Evolutionary conservation across 2,113 vertebrate genomes (phyloP).

Genomic region (Pluvianellus socialis): DNA sequence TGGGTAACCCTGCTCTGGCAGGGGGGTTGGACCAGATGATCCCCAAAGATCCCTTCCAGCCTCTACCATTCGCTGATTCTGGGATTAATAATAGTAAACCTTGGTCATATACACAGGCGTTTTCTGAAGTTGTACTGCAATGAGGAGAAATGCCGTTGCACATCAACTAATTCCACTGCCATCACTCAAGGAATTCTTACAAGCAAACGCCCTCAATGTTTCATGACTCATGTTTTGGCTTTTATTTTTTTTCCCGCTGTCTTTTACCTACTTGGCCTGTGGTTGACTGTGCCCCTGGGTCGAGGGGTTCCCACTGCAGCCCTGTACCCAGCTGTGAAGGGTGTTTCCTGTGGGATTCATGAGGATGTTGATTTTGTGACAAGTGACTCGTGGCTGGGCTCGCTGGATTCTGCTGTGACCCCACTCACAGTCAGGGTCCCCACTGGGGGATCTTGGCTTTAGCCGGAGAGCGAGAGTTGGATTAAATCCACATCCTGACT

Average conservation of each 20-base stretch:
- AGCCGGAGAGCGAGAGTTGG: not conserved
- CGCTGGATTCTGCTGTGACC: not conserved
- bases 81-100: rapidly evolving
- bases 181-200: not conserved
- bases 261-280: not conserved
- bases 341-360: not conserved
- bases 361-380: not conserved
- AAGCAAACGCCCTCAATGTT: not conserved
- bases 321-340: not conserved
- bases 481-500: constrained; percentile 28
- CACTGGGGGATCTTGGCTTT: not conserved
- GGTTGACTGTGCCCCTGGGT: not conserved
- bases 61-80: too few species aligned
- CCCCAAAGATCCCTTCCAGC: too few species aligned
- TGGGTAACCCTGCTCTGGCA: too few species aligned
- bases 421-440: rapidly evolving
- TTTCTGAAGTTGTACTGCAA: not conserved
- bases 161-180: not conserved
- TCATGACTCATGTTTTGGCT: not conserved
- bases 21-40: too few species aligned
- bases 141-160: rapidly evolving
- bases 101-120: rapidly evolving
- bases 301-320: not conserved
- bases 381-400: rapidly evolving
- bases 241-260: not conserved